Conservation (phyloP, 2,113 vertebrate genomes). For the Hiodon tergisus region DNA sequence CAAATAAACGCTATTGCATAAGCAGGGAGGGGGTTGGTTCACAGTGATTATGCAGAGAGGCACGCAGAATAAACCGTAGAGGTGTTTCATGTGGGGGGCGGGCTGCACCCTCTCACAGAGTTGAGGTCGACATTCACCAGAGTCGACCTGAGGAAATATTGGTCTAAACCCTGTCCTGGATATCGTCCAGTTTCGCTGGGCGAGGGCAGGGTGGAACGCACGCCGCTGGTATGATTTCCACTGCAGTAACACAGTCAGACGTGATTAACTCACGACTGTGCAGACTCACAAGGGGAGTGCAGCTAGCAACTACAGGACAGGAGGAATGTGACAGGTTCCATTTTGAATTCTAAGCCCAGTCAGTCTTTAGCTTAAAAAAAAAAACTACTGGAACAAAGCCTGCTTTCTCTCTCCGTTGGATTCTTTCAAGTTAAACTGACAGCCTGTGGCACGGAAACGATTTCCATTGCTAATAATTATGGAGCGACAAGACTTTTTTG, state of each 20-base stretch:
- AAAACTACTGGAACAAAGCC: too few relatives aligned
- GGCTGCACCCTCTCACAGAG: not conserved
- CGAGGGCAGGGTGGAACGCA: not conserved
- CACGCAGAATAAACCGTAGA: not conserved
- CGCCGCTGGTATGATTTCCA: not conserved
- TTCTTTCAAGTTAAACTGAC: too few relatives aligned
- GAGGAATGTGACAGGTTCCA: not conserved
- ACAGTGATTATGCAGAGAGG: not conserved
- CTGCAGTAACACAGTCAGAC: constrained; percentile 3
- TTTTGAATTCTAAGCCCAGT: not conserved
- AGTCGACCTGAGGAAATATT: not conserved
- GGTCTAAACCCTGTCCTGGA: not conserved
- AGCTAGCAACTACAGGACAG: not conserved
- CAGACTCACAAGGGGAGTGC: not conserved
- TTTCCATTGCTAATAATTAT: too few relatives aligned
- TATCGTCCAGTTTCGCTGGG: not conserved
- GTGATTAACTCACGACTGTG: not conserved
- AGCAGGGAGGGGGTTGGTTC: not conserved
- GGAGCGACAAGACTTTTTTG: too few relatives aligned
- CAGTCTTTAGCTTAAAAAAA: not conserved
- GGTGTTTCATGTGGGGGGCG: not conserved
- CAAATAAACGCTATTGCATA: constrained; percentile 18
- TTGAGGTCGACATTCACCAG: not conserved
- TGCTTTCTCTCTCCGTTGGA: too few relatives aligned
- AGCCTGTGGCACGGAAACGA: too few relatives aligned